These are phyloP conservation scores for Oligia fasciuncula DNA, from an alignment of 2,888 invertebrate species.

Conservation along the genomic window DNA sequence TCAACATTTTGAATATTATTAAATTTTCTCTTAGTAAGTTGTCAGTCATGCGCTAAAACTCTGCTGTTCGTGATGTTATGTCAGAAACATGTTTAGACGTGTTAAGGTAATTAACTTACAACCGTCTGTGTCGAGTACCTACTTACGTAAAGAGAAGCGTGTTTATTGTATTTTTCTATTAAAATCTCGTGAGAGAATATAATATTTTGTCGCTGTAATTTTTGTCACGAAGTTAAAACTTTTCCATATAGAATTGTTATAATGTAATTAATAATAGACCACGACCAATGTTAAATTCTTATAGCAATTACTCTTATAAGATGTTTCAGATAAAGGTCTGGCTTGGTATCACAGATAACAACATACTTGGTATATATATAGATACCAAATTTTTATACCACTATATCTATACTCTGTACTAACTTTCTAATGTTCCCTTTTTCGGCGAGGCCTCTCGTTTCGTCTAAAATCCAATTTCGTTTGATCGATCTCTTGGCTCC, in stretches of 20 bases:
- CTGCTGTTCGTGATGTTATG: conserved; percentile 25
- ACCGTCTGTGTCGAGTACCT: conserved; percentile 3
- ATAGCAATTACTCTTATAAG: neutral
- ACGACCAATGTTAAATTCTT: neutral
- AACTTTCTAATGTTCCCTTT: conserved; percentile 19
- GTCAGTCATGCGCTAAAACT: neutral
- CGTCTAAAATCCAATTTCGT: conserved; percentile 46
- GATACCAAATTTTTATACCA: neutral
- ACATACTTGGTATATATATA: neutral
- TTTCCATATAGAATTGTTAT: neutral
- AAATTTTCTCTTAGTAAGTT: conserved; percentile 27
- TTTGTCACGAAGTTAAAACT: neutral
- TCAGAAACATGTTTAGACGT: conserved; percentile 32
- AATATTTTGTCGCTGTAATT: neutral
- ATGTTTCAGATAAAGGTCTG: neutral
- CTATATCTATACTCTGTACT: conserved; percentile 6
- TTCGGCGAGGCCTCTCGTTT: conserved; percentile 17
- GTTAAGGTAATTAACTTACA: conserved; percentile 20
- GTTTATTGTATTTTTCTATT: neutral
- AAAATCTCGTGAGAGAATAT: neutral
- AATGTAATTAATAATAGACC: neutral
- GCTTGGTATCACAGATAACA: neutral
- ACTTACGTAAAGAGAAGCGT: neutral
- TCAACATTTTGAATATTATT: conserved; percentile 35
- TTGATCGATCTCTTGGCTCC: conserved; percentile 39